Evolutionary conservation across 2,888 invertebrate species (phyloP), one percentile per base, ranked within the genome.

Genomic region (Ophioninae sp.): DNA sequence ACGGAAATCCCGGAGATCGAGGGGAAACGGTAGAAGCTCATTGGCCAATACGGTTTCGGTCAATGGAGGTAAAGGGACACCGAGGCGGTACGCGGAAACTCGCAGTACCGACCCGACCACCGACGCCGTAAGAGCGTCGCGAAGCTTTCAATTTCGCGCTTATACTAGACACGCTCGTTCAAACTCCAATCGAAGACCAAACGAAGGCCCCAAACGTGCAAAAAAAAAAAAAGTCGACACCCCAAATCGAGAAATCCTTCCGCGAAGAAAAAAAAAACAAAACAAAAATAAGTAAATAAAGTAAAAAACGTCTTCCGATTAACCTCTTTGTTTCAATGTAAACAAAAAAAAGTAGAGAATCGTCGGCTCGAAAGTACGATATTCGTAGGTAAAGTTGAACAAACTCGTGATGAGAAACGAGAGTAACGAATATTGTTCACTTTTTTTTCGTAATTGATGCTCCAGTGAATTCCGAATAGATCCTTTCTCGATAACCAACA

Each of bases 31-130:
- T 75, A 84, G 75, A 76, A 87, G 83, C 81, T 78, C 86, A 89
- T 89, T 90, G 89, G 87, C 80, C 85, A 87, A 78, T 69, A 81
- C 84, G 85, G 86, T 85, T 86, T 85, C 87, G 91, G 91, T 91
- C 91, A 91, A 91, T 90, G 89, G 88, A 88, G 89, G 88, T 86
- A 87, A 87, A 89, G 89, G 89, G 88, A 89, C 87, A 89, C 88
- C 89, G 89, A 89, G 90, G 89, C 79, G 79, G 77, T 78, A 37
- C 83, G 83, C 81, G 79, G 83, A 86, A 81, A 85, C 88, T 90
- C 88, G 87, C 91, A 92, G 92, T 92, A 90, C 88, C 90, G 89
- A 89, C 90, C 90, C 89, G 91, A 90, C 90, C 88, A 88, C 87
- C 89, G 89, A 86, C 89, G 89, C 83, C 87, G 87, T 84, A 79